These are phyloP conservation scores for Rousettus madagascariensis DNA, from an alignment of 2,797 vertebrate genomes.

Conservation along the genomic window DNA sequence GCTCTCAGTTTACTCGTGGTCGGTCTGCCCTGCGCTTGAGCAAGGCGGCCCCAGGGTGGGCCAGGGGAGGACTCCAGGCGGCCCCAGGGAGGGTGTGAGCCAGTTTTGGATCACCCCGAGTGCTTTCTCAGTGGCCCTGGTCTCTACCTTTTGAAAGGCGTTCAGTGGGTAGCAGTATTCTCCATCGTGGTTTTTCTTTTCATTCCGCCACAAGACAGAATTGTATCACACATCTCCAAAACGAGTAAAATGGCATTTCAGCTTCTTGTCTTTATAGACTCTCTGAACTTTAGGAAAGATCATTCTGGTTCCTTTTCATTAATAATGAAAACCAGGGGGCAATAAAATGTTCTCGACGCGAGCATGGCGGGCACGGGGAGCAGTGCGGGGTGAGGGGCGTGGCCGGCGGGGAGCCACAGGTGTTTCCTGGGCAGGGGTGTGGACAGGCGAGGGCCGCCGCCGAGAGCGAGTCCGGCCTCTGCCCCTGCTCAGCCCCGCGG, in stretches of 20 bases:
- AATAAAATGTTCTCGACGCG: conserved; percentile 87
- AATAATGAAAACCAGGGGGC: conserved; percentile 91
- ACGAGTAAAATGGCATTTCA: conserved; percentile 90
- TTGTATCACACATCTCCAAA: conserved; percentile 88
- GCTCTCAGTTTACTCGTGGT: accelerated
- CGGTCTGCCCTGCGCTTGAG: neutral
- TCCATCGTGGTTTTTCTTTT: conserved; percentile 56
- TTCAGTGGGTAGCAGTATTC: accelerated
- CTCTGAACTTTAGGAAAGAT: conserved; percentile 91
- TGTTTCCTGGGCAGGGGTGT: conserved; percentile 64
- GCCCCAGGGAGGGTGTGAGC: neutral
- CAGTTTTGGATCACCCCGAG: accelerated
- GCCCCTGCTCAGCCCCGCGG: accelerated
- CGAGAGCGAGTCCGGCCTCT: neutral
- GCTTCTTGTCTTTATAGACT: conserved; percentile 90
- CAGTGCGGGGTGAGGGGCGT: conserved; percentile 78
- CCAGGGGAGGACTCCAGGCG: too few relatives aligned
- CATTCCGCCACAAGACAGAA: conserved; percentile 86
- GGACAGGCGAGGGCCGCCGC: neutral
- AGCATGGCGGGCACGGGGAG: conserved; percentile 68
- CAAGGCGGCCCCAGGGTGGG: too few relatives aligned
- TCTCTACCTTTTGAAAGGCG: neutral
- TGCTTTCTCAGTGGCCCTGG: neutral
- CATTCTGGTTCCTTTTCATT: conserved; percentile 90
- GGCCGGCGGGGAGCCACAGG: conserved; percentile 78